Percentiles rank a stretch among this genome's conserved stretches.
These are phyloP conservation scores for Cyprinodon tularosa DNA, from an alignment of 2,113 vertebrate genomes.

Conservation along the genomic window DNA sequence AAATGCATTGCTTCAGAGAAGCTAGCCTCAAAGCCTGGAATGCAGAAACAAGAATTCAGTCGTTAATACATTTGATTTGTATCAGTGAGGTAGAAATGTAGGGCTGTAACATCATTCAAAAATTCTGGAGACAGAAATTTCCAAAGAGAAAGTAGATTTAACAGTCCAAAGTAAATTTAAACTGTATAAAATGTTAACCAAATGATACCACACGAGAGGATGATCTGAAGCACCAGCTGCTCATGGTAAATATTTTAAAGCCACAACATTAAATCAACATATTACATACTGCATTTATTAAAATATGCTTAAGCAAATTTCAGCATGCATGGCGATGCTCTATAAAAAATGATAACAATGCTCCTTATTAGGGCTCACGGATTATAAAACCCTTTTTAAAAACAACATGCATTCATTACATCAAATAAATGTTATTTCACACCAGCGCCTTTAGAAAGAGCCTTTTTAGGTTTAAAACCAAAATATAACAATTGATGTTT, in stretches of 20 bases:
- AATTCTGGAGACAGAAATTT: constrained; percentile 43
- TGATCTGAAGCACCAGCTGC: constrained; percentile 84
- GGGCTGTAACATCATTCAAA: constrained; percentile 42
- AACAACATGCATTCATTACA: constrained; percentile 88
- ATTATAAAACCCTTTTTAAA: constrained; percentile 86
- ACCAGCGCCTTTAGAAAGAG: constrained; percentile 75
- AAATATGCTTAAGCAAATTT: constrained; percentile 89
- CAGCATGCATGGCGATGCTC: constrained; percentile 91
- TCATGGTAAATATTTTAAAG: constrained; percentile 82
- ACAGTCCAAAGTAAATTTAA: constrained; percentile 31
- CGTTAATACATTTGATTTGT: constrained; percentile 59
- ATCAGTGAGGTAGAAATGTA: constrained; percentile 77
- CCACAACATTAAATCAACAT: constrained; percentile 87
- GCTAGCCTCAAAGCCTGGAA: constrained; percentile 51
- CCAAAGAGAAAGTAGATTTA: constrained; percentile 7
- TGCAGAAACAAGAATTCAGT: constrained; percentile 62
- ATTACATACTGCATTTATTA: constrained; percentile 89
- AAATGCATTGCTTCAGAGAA: constrained; percentile 51
- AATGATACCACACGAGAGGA: constrained; percentile 42
- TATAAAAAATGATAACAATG: constrained; percentile 91
- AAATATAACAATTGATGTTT: constrained; percentile 54
- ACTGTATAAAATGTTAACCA: constrained; percentile 49
- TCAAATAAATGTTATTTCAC: constrained; percentile 74
- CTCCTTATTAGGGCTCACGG: constrained; percentile 83
- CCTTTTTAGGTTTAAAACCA: constrained; percentile 68